Percentiles rank a stretch among this genome's conserved stretches.
Conservation (phyloP, 2,113 vertebrate species). For the Anoplopoma fimbria region DNA sequence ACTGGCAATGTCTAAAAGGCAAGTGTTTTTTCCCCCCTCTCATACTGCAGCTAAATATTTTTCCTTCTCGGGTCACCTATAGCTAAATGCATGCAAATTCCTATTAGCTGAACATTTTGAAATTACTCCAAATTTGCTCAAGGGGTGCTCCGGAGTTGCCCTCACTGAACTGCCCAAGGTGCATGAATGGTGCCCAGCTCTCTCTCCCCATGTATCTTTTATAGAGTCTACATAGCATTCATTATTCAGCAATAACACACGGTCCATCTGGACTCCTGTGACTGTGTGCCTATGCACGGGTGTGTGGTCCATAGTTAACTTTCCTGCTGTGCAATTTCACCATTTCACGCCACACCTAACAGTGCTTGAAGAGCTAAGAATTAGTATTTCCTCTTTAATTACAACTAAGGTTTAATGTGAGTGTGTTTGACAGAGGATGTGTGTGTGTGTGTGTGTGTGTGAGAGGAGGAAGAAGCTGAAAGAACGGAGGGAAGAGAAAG, state of each 20-base stretch:
- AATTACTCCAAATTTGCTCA: conserved; percentile 51
- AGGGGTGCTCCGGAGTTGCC: conserved; percentile 47
- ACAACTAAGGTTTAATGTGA: conserved; percentile 51
- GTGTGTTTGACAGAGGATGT: conserved; percentile 14
- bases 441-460: conserved; percentile 26
- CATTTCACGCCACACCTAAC: conserved; percentile 75
- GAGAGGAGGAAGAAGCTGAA: neutral
- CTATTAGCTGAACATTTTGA: conserved; percentile 35
- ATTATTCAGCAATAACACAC: conserved; percentile 83
- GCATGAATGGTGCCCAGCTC: conserved; percentile 58
- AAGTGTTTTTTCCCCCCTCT: conserved; percentile 15
- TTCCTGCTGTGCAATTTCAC: conserved; percentile 69
- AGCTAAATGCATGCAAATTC: conserved; percentile 35
- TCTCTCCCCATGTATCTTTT: conserved; percentile 79
- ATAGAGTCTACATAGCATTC: conserved; percentile 81
- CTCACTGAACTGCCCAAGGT: conserved; percentile 51
- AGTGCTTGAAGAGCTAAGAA: conserved; percentile 74
- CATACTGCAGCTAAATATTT: conserved; percentile 55
- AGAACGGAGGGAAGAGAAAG: conserved; percentile 16
- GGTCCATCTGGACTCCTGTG: conserved; percentile 70
- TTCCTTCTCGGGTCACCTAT: conserved; percentile 52
- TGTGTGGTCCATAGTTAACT: conserved; percentile 68
- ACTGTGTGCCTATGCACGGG: conserved; percentile 45
- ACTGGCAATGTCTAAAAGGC: conserved; percentile 62
- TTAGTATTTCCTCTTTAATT: conserved; percentile 75